Evolutionary conservation across 2,888 invertebrate genomes (phyloP).

Genomic region (Mactromeris polynyma): DNA sequence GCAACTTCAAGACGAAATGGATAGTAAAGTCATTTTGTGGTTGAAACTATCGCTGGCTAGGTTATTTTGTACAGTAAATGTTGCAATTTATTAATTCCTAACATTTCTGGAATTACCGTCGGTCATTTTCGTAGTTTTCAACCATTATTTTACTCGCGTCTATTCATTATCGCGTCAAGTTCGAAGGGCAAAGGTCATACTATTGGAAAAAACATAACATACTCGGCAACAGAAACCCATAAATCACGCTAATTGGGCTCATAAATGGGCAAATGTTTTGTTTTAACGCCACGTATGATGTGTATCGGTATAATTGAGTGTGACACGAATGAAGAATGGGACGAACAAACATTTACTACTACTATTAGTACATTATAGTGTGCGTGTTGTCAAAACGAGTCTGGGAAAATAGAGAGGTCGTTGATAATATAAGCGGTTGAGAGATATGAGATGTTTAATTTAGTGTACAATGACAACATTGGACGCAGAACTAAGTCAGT

Average conservation of each 20-base stretch:
- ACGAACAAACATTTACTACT: background rate
- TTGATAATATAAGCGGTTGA: too few species aligned
- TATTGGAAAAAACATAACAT: background rate
- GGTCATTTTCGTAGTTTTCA: background rate
- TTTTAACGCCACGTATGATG: constrained; percentile 18
- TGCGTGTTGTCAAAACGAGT: background rate
- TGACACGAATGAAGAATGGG: constrained; percentile 9
- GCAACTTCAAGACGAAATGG: background rate
- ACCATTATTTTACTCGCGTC: background rate
- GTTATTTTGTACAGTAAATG: background rate
- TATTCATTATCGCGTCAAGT: constrained; percentile 8
- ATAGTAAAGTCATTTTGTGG: background rate
- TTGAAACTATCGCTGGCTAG: background rate
- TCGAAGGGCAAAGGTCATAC: constrained; percentile 1
- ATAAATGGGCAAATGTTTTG: constrained; percentile 28
- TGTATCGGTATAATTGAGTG: constrained; percentile 6
- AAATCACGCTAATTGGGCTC: constrained; percentile 21
- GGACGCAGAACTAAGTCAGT: too few species aligned
- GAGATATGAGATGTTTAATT: too few species aligned
- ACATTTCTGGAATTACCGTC: background rate
- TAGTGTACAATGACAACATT: too few species aligned
- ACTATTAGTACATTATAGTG: background rate
- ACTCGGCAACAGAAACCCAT: background rate
- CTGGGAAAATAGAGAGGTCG: background rate
- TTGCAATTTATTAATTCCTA: background rate